Evolutionary conservation across 2,888 invertebrate genomes (phyloP), one percentile per base, ranked within the genome.

Genomic region (Lithophane leautieri): DNA sequence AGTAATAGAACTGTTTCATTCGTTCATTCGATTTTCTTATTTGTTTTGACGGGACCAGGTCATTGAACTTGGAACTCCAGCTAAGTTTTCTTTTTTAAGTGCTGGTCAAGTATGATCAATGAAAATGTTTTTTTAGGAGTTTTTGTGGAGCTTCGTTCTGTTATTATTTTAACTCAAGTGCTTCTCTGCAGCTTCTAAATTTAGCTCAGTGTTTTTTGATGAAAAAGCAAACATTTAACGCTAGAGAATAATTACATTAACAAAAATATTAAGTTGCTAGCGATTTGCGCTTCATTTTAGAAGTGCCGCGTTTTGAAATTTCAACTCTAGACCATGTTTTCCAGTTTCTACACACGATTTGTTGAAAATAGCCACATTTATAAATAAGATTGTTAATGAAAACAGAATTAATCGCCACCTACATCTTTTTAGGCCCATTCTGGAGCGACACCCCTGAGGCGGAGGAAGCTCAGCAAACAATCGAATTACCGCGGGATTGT

Each of bases 401-500:
- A 66, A 50, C 34, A 25, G 11, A 67, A 78, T 50, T 34, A 62
- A 75, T 44, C 50, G 14, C 40, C 25, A 25, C 22, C 50, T 42
- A 62, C 54, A 22, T 47, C 25, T 50, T 56, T 50, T 74, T 40
- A 28, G 40, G 28, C n/a, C 14, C 50, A 52, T 54, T 73, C 40
- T 47, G 40, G 65, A 54, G 28, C 52, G 4, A 19, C 44, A 14
- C 42, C 42, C 50, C 62, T 52, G 66, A 67, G 54, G n/a, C 6
- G 8, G 1, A 19, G 8, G 61, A 34, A 42, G 25, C 81, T 79
- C 44, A 56, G 61, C 74, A 61, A 42, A 50, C 70, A 82, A 86
- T 87, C 72, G 58, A 80, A 74, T 86, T 79, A 85, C 16, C 47
- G 14, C n/a, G 65, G 70, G 67, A 86, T 84, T 77, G 71, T 65